phyloP scores from a whole-genome alignment of 2,888 invertebrate species.

The Tortrix viridana region DNA sequence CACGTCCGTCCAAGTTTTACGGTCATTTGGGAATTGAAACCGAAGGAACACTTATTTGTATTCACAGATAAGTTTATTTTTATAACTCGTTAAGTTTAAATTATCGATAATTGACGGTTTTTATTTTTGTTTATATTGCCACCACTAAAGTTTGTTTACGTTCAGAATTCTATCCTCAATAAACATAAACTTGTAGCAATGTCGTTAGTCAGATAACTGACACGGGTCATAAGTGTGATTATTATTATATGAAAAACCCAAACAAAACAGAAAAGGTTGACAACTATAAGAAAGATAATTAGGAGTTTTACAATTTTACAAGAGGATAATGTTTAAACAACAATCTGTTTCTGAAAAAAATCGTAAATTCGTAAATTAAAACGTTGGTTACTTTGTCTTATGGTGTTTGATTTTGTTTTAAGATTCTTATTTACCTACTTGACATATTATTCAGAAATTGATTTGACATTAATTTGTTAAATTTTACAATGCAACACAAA shows the following conservation, averaged over 20 bases:
- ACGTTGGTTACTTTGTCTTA: too few species aligned
- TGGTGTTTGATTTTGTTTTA: too few species aligned
- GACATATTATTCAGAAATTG: too few species aligned
- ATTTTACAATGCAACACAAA: too few species aligned
- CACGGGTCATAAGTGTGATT: not conserved
- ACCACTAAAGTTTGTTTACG: conserved; percentile 19
- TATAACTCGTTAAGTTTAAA: conserved; percentile 9
- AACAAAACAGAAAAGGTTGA: too few species aligned
- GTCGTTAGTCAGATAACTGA: conserved; percentile 11
- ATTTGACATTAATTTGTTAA: too few species aligned
- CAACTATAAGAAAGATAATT: not conserved
- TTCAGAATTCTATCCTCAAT: not conserved
- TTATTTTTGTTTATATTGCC: conserved; percentile 26
- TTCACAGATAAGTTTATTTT: conserved; percentile 5
- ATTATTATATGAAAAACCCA: not conserved
- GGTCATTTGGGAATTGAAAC: conserved; percentile 31
- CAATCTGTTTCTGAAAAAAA: too few species aligned
- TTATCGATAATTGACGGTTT: conserved; percentile 6
- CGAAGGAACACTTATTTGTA: conserved; percentile 12
- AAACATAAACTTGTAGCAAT: not conserved
- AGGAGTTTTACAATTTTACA: not conserved
- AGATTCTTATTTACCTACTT: too few species aligned
- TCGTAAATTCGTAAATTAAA: too few species aligned
- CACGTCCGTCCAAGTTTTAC: conserved; percentile 59
- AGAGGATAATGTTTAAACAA: too few species aligned